A percentile compares a stretch with the other conserved stretches of the same genome.
Evolutionary conservation across 2,113 vertebrate genomes (phyloP).

Genomic region (Nipponia nippon): DNA sequence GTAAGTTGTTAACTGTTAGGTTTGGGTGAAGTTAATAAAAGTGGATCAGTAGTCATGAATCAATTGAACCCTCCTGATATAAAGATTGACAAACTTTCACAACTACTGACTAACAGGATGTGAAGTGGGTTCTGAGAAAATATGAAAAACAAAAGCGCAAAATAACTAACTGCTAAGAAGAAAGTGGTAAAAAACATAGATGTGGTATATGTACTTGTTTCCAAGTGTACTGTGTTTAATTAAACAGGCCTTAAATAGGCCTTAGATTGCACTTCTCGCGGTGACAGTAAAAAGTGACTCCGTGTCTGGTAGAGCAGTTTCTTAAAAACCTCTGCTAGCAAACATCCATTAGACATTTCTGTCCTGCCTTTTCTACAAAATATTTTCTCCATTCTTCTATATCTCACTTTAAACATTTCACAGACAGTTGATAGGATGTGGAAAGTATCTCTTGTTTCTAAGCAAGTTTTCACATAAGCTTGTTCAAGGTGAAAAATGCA

Average conservation of each 20-base stretch:
- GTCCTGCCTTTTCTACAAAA: not conserved
- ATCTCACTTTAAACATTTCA: not conserved
- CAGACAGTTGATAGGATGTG: not conserved
- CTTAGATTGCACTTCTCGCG: not conserved
- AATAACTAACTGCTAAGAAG: not conserved
- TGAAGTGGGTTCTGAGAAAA: constrained; percentile 2
- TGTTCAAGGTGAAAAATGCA: not conserved
- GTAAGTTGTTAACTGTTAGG: not conserved
- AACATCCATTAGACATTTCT: not conserved
- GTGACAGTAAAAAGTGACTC: not conserved
- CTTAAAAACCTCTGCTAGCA: not conserved
- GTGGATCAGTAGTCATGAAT: not conserved
- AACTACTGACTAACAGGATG: not conserved
- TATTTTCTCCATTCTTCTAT: not conserved
- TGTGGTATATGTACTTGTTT: not conserved
- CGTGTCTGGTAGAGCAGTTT: not conserved
- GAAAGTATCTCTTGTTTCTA: not conserved
- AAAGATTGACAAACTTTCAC: not conserved
- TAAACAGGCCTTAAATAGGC: not conserved
- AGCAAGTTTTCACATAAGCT: not conserved
- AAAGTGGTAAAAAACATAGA: not conserved
- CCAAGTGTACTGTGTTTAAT: not conserved
- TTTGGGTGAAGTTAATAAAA: not conserved
- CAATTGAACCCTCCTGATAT: not conserved
- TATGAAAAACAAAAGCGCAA: not conserved